phyloP scores from a whole-genome alignment of 2,113 vertebrate species.

The Ammospiza nelsoni region DNA sequence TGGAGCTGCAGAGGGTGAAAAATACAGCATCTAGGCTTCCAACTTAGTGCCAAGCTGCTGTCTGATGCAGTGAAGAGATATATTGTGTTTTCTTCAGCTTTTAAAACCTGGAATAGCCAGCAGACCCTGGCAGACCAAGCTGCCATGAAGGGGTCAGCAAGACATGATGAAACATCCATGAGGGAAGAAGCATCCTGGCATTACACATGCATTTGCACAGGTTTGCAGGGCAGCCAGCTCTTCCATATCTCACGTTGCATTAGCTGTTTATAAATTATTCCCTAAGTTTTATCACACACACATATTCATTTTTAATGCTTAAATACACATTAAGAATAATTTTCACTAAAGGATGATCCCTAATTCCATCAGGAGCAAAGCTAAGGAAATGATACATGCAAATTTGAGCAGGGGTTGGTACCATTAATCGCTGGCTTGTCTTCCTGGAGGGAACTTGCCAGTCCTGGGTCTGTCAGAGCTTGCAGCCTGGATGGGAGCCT shows the following conservation, averaged over 20 bases:
- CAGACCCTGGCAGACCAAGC: background rate
- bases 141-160: background rate
- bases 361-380: constrained; percentile 32
- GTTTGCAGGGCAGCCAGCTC: background rate
- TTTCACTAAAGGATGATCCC: constrained; percentile 46
- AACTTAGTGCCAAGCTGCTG: background rate
- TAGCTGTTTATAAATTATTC: constrained; percentile 71
- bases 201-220: background rate
- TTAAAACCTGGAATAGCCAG: background rate
- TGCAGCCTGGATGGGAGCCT: background rate
- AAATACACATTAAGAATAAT: constrained; percentile 59
- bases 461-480: background rate
- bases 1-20: background rate
- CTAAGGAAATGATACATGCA: constrained; percentile 33
- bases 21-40: background rate
- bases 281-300: constrained; percentile 23
- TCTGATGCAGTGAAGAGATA: background rate
- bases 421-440: background rate
- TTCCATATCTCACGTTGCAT: background rate
- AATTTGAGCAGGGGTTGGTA: constrained; percentile 22
- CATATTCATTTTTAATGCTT: constrained; percentile 67
- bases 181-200: background rate
- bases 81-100: background rate
- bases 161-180: background rate
- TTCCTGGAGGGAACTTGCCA: background rate